Evolutionary conservation across 2,888 invertebrate species (phyloP), one percentile per base, ranked within the genome.

Genomic region (Capitulum mitella): DNA sequence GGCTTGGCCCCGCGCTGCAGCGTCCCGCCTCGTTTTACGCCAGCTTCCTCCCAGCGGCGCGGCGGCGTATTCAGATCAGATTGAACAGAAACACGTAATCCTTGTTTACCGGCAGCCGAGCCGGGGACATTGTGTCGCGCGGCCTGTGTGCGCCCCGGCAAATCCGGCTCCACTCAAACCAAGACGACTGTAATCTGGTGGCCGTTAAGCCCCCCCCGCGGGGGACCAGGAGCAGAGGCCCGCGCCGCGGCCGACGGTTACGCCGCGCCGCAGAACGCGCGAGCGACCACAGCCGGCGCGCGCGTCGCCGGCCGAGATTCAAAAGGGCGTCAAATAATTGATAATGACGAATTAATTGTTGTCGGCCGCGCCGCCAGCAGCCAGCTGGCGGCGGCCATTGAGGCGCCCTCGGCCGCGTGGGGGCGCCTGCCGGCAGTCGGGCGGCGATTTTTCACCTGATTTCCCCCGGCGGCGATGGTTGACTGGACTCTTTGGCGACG

Each of bases 321-420:
- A 64, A 64, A 64, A 64, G 64, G 16, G 64, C 64, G 34, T 34
- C 32, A 34, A 64, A 64, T 64, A 64, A 64, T 64, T 64, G 64
- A 64, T 64, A 64, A 64, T 64, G 64, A 64, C 64, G 64, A 64
- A 64, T 64, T 64, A 64, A 64, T 64, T 64, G 64, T 64, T 64
- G 64, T 64, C 64, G 64, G 64, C 19, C 64, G 64, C 32, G 34
- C 34, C 34, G 64, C 34, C 34, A 16, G 64, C 32, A 19, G 64
- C 16, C 64, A 64, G 64, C 64, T 64, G 64, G 64, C 64, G 16
- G 8, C 64, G 32, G 34, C 64, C 64, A 64, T 64, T 64, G 64
- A 64, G 34, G 19, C 32, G 19, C 64, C 64, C 64, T 34, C 64
- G 32, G 64, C 34, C 64, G 14, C 64, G 64, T 19, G 58, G 58